Conservation (phyloP, 2,113 vertebrate genomes). For the Lepus europaeus region DNA sequence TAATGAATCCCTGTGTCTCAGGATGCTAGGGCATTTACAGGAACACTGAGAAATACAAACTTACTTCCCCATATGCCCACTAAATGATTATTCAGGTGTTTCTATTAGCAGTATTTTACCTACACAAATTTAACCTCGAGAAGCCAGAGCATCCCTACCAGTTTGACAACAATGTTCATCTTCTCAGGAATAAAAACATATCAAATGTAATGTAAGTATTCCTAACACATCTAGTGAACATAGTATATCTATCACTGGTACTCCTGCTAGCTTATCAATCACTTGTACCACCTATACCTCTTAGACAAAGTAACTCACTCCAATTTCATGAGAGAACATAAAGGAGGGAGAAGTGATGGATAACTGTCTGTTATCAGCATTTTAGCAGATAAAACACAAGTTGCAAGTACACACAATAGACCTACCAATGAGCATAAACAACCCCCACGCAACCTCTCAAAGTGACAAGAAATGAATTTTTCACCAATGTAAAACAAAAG, state of each 20-base stretch:
- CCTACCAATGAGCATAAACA: neutral
- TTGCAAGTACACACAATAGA: neutral
- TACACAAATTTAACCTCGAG: neutral
- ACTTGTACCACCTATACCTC: neutral
- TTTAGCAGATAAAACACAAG: neutral
- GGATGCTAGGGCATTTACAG: neutral
- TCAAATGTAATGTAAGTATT: neutral
- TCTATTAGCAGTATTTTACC: neutral
- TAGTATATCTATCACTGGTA: neutral
- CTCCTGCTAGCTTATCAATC: neutral
- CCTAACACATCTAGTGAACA: neutral
- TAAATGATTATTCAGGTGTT: neutral
- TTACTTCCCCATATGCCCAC: neutral
- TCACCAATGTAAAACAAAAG: neutral
- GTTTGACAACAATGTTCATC: neutral
- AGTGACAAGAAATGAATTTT: neutral
- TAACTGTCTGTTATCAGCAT: neutral
- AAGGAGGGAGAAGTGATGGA: rapidly evolving
- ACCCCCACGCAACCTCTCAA: neutral
- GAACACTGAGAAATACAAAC: neutral
- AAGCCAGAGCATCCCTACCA: neutral
- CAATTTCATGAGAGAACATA: neutral
- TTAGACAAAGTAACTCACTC: neutral
- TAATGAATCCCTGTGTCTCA: neutral
- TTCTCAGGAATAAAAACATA: neutral